These are phyloP conservation scores for Cotesia glomerata DNA, from an alignment of 1,140 invertebrate species.

Conservation along the genomic window DNA sequence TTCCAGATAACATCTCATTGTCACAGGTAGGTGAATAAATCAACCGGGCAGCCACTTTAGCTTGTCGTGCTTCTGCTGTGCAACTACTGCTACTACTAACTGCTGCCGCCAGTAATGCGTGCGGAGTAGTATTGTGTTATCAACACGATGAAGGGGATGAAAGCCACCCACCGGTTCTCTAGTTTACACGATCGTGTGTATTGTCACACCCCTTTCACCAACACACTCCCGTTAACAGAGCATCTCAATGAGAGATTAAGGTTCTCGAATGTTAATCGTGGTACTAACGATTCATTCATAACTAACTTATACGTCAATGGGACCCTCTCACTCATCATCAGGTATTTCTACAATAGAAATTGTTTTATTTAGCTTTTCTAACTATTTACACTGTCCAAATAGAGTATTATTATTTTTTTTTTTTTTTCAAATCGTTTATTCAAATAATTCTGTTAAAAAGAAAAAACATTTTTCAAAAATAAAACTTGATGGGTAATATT, in stretches of 20 bases:
- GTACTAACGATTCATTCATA: no score
- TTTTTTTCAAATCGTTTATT: no score
- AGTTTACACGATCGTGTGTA: not conserved
- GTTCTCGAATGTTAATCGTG: constrained; percentile 28
- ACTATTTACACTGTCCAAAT: no score
- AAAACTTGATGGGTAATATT: no score
- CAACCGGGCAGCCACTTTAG: constrained; percentile 35
- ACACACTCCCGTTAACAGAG: not conserved
- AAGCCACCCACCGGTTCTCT: not conserved
- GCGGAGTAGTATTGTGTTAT: no score
- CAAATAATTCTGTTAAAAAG: no score
- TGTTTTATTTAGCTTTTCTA: no score
- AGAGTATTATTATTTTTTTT: no score
- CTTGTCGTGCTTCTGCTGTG: constrained; percentile 20
- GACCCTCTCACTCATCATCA: no score
- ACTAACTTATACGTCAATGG: no score
- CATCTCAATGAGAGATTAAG: constrained; percentile 49
- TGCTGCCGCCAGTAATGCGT: not conserved
- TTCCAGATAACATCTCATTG: constrained; percentile 57
- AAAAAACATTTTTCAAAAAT: no score
- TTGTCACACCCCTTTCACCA: not conserved
- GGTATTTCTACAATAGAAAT: not conserved
- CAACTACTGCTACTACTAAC: no score
- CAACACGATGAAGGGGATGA: not conserved
- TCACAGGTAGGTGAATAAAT: constrained; percentile 51